These are phyloP conservation scores for Lepidiolamprologus cunningtoni DNA, from an alignment of 2,113 vertebrate species.

Conservation along the genomic window DNA sequence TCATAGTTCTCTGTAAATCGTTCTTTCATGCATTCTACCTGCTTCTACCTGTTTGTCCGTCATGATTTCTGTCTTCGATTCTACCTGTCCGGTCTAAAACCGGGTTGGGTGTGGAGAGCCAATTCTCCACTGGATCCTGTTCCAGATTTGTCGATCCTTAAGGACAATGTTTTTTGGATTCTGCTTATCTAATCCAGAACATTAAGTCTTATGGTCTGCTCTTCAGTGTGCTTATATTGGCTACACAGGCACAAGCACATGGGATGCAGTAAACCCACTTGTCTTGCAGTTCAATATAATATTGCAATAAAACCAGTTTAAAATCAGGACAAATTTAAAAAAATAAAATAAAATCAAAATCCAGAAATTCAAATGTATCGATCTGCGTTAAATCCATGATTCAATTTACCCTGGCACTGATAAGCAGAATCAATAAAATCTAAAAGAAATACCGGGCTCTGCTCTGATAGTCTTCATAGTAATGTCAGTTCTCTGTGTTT, in stretches of 20 bases:
- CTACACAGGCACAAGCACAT: not conserved
- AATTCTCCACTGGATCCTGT: not conserved
- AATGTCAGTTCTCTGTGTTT: constrained; percentile 79
- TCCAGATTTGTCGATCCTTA: not conserved
- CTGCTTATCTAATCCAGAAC: not conserved
- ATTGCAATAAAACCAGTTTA: not conserved
- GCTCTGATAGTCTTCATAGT: constrained; percentile 30
- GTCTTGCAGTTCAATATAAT: not conserved
- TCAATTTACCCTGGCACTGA: not conserved
- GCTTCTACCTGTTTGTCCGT: not conserved
- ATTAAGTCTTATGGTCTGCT: not conserved
- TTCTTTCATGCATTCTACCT: not conserved
- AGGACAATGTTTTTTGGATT: not conserved
- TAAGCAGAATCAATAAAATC: constrained; percentile 18
- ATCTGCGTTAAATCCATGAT: not conserved
- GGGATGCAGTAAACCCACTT: not conserved
- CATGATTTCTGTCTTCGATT: not conserved
- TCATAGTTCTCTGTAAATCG: not conserved
- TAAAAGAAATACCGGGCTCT: not conserved
- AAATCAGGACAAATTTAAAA: not conserved
- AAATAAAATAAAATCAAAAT: not conserved
- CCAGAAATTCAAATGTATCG: not conserved
- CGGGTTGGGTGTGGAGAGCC: not conserved
- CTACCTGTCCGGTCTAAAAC: not conserved
- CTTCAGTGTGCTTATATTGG: not conserved